These are phyloP conservation scores for Ectemnius cavifrons DNA, from an alignment of 2,888 invertebrate species.

Conservation along the genomic window DNA sequence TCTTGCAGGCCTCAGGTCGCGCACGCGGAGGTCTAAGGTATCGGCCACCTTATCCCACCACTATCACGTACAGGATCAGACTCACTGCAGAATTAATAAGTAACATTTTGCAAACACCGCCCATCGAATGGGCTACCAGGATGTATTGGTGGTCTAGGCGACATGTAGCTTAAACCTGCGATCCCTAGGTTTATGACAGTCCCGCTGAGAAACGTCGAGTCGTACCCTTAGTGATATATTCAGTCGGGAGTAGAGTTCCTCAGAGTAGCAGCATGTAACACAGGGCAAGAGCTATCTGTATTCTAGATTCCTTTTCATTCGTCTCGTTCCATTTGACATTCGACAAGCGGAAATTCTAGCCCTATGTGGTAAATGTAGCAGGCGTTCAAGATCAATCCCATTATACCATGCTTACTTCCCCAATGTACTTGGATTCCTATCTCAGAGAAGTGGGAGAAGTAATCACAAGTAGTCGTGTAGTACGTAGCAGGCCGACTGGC, in stretches of 20 bases:
- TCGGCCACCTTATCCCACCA: slow-evolving; percentile 63
- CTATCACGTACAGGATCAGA: slow-evolving; percentile 67
- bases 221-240: slow-evolving; percentile 28
- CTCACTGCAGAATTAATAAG: slow-evolving; percentile 64
- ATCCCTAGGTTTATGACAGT: slow-evolving; percentile 16
- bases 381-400: slow-evolving; percentile 27
- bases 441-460: not conserved
- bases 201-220: slow-evolving; percentile 35
- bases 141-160: slow-evolving; percentile 67
- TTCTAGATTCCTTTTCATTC: slow-evolving; percentile 17
- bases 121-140: slow-evolving; percentile 66
- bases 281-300: slow-evolving; percentile 32
- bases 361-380: slow-evolving; percentile 32
- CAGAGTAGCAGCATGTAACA: slow-evolving; percentile 34
- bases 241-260: slow-evolving; percentile 42
- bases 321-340: slow-evolving; percentile 17
- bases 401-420: not conserved
- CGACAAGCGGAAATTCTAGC: slow-evolving; percentile 9
- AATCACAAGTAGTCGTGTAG: too few relatives aligned
- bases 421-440: not conserved
- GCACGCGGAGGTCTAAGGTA: slow-evolving; percentile 56
- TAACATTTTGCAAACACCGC: slow-evolving; percentile 65
- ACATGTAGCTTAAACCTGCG: slow-evolving; percentile 49
- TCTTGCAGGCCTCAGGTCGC: slow-evolving; percentile 57
- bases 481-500: slow-evolving; percentile 2